Base-by-base conservation (phyloP, 1,140 invertebrate species). In the Tenebrio molitor region DNA sequence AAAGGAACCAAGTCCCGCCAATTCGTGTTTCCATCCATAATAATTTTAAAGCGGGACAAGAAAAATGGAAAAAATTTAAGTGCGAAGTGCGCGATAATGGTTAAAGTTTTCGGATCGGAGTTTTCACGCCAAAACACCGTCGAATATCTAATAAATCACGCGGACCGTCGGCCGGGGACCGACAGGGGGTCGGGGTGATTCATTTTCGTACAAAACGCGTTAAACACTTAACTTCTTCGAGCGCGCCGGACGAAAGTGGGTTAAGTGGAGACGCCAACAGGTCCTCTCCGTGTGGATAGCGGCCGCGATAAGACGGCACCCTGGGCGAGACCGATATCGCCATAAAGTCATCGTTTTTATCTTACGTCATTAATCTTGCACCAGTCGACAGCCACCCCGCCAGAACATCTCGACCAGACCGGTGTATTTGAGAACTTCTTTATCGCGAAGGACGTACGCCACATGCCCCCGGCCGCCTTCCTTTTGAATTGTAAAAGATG, bases 261-360 rank as follows among this genome's bases (percentile, higher is more conserved):
- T 71, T 74, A 74, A 76, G 70, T 67, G 68, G 46, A 19, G 72
- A 66, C 65, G 67, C 75, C 73, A 76, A 76, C 75, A 76, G 75
- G 75, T 76, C 68, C 69, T 72, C 44, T 39, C 17, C n/a, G 29
- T 36, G 36, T 29, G 44, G 33, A 71, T 69, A 68, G 66, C 8
- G 42, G 34, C 15, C n/a, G 69, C 16, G 58, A 72, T 69, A 72
- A 69, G 42, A 69, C 53, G 36, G 46, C 53, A 41, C 58, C 50
- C 36, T 36, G 46, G 58, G 71, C 64, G 62, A 72, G 53, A 69
- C 67, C 68, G 74, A 76, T 73, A 73, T 72, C 68, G 66, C 53
- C 63, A 76, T 71, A 68, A 63, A 73, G 74, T 70, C 71, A 67
- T 73, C 71, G 71, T 73, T 76, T 76, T 76, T 76, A 76, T 76